Conservation (phyloP, 2,797 vertebrate species). For the Megaceryle alcyon region DNA sequence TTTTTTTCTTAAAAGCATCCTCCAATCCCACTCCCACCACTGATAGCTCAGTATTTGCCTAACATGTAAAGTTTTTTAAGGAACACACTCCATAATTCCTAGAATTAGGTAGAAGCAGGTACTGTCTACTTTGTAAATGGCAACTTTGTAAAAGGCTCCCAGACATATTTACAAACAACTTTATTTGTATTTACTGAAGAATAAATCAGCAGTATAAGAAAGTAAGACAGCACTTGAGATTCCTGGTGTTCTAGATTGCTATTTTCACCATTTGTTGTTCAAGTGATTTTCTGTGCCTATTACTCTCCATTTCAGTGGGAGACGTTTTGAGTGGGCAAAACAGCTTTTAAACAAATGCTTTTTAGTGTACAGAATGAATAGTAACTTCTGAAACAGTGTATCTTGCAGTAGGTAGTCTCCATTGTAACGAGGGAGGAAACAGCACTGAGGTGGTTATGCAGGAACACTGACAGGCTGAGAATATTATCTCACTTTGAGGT, state of each 20-base stretch:
- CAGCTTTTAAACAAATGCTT: background rate
- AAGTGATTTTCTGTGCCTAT: background rate
- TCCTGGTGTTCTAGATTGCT: background rate
- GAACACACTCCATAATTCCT: background rate
- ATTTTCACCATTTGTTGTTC: background rate
- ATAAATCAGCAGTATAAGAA: background rate
- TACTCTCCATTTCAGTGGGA: background rate
- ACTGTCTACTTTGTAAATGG: background rate
- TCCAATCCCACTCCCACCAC: background rate
- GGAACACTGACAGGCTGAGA: background rate
- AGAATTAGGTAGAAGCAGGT: background rate
- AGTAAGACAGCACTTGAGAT: background rate
- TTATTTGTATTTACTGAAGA: background rate
- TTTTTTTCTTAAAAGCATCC: background rate
- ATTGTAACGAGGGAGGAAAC: background rate
- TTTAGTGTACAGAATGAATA: background rate
- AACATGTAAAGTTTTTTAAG: background rate
- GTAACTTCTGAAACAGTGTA: background rate
- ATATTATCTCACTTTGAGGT: background rate
- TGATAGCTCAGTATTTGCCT: background rate
- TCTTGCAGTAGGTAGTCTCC: background rate
- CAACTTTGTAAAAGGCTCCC: background rate
- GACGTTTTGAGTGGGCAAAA: background rate
- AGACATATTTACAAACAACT: background rate
- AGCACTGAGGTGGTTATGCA: background rate